phyloP scores from a whole-genome alignment of 2,888 invertebrate genomes.

The Pelosia muscerda region DNA sequence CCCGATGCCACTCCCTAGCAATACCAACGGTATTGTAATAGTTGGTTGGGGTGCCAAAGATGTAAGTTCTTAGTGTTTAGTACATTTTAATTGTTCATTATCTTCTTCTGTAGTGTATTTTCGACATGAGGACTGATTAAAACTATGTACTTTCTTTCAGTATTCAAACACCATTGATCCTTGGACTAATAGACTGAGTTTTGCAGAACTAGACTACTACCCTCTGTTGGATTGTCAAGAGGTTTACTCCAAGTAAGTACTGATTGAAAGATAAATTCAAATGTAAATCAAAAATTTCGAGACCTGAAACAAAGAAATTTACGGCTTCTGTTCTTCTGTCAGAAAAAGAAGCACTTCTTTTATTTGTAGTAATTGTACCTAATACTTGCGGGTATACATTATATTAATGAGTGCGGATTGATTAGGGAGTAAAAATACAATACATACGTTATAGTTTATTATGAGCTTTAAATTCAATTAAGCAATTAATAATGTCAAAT shows the following conservation, averaged over 20 bases:
- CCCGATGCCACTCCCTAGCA: conserved; percentile 51
- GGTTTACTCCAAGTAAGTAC: conserved; percentile 65
- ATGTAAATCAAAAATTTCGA: not conserved
- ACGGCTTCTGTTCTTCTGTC: not conserved
- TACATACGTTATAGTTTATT: too few species aligned
- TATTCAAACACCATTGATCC: conserved; percentile 57
- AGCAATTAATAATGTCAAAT: too few species aligned
- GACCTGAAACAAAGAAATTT: not conserved
- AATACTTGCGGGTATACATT: too few species aligned
- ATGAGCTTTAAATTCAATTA: too few species aligned
- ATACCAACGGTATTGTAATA: conserved; percentile 65
- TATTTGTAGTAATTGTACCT: too few species aligned
- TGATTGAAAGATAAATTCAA: not conserved
- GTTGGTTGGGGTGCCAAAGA: conserved; percentile 75
- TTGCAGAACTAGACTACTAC: conserved; percentile 65
- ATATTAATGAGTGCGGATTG: too few species aligned
- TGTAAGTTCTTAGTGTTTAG: conserved; percentile 53
- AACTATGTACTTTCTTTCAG: conserved; percentile 47
- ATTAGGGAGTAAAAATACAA: too few species aligned
- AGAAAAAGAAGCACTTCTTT: not conserved
- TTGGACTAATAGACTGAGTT: conserved; percentile 61
- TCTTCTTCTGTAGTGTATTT: not conserved
- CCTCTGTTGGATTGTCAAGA: conserved; percentile 67
- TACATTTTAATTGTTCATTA: not conserved
- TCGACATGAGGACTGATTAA: not conserved